Conservation (phyloP, 2,113 vertebrate genomes). For the Gyps fulvus region DNA sequence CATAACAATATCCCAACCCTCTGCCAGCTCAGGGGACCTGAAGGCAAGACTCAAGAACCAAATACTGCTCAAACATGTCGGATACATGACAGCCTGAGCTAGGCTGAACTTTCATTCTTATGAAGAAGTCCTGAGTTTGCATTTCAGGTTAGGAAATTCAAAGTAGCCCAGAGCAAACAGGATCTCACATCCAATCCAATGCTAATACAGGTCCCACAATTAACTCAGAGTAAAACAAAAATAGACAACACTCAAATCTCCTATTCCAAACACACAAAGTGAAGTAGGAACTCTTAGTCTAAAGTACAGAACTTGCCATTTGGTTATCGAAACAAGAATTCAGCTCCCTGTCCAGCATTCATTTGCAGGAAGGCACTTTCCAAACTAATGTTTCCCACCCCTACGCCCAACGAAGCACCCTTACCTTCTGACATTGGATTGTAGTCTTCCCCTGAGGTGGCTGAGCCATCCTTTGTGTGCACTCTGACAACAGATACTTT, state of each 20-base stretch:
- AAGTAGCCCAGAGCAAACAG: neutral
- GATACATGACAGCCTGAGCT: neutral
- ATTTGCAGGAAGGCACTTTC: neutral
- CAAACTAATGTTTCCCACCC: neutral
- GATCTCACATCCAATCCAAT: neutral
- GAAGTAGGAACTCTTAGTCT: neutral
- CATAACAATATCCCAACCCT: neutral
- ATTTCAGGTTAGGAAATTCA: neutral
- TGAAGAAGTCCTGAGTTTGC: neutral
- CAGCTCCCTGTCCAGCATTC: neutral
- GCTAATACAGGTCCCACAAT: neutral
- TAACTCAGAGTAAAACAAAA: neutral
- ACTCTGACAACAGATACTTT: conserved; percentile 83
- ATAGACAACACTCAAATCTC: neutral
- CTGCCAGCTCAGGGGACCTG: neutral
- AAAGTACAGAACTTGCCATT: neutral
- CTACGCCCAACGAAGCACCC: neutral
- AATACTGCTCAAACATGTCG: neutral
- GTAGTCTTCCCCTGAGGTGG: conserved; percentile 84
- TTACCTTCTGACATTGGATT: conserved; percentile 84
- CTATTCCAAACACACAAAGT: neutral
- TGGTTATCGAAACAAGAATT: neutral
- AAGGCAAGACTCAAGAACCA: neutral
- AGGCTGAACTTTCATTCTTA: neutral
- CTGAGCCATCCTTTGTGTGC: conserved; percentile 87